Conservation (phyloP, 2,888 invertebrate genomes). For the Erebia aethiops region DNA sequence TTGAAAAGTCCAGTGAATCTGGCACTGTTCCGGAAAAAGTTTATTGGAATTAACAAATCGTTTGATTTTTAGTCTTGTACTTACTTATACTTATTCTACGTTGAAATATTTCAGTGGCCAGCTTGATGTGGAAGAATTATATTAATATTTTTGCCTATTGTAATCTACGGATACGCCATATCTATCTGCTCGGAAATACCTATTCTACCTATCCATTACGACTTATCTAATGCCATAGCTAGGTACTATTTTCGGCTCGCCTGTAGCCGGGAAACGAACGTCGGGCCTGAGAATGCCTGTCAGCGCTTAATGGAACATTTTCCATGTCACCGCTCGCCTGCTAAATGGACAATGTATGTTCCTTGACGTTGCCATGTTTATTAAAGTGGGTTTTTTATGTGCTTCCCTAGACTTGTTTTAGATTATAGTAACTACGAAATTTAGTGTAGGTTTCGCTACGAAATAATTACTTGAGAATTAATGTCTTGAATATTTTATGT, state of each 20-base stretch:
- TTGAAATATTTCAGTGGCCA: no score
- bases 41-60: no score
- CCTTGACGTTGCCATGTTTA: conserved; percentile 36
- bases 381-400: conserved; percentile 36
- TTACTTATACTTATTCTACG: no score
- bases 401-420: conserved; percentile 9
- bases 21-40: no score
- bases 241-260: conserved; percentile 14
- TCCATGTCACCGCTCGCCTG: conserved; percentile 47
- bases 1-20: no score
- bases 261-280: conserved; percentile 16
- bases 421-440: not conserved
- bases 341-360: conserved; percentile 40
- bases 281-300: conserved; percentile 24
- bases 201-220: not conserved
- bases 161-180: no score
- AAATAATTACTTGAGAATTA: no score
- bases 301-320: conserved; percentile 53
- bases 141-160: no score
- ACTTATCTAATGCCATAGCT: not conserved
- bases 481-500: no score
- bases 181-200: no score
- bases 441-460: not conserved
- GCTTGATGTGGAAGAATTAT: no score
- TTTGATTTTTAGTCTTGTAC: no score